These are phyloP conservation scores for Myotis vivesi DNA, from an alignment of 2,797 vertebrate genomes.

Conservation along the genomic window DNA sequence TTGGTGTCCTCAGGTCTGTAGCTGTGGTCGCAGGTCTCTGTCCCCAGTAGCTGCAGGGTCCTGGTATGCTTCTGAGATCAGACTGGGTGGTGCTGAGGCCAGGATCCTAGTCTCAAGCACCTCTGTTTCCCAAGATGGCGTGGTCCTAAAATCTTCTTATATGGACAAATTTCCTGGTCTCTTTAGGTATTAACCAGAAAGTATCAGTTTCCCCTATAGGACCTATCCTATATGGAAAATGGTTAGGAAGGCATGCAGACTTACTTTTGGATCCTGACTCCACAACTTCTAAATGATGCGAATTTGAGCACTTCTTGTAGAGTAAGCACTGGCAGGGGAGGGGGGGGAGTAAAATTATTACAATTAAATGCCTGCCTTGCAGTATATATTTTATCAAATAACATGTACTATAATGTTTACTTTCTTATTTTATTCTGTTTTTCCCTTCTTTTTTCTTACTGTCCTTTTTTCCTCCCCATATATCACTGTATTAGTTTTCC, in stretches of 20 bases:
- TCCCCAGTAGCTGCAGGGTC: no score
- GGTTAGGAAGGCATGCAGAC: not conserved
- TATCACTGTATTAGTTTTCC: no score
- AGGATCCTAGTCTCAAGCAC: no score
- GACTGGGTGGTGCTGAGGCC: no score
- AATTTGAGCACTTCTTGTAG: not conserved
- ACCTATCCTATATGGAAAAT: rapidly evolving
- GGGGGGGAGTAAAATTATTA: not conserved
- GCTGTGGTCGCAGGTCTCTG: no score
- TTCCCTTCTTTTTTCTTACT: not conserved
- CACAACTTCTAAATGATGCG: not conserved
- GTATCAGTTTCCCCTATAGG: not conserved
- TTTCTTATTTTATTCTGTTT: not conserved
- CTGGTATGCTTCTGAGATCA: no score
- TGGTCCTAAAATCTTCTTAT: not conserved
- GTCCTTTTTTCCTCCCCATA: not conserved
- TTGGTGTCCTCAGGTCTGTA: no score
- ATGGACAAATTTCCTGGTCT: not conserved
- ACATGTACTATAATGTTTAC: not conserved
- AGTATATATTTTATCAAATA: not conserved
- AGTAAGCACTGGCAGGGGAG: not conserved
- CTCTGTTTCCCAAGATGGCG: no score
- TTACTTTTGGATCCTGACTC: not conserved
- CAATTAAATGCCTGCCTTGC: not conserved
- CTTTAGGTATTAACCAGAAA: not conserved